Conservation (phyloP, 2,113 vertebrate genomes). For the Macquaria australasica region DNA sequence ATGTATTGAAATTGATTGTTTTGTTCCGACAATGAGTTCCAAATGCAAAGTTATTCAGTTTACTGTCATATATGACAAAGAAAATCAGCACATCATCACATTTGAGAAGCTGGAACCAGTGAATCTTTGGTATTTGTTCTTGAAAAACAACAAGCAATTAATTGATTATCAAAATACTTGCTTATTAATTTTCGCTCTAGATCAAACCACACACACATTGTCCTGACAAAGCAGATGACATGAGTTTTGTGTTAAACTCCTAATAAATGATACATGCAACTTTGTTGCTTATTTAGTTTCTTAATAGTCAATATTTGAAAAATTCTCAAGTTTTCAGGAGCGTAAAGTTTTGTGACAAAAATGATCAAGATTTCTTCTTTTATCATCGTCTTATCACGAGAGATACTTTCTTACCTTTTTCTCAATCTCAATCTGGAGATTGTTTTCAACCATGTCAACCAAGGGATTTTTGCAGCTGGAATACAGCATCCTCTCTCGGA, state of each 20-base stretch:
- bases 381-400: not conserved
- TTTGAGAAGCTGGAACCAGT: not conserved
- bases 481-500: constrained; percentile 97
- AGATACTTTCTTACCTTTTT: constrained; percentile 88
- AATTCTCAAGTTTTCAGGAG: not conserved
- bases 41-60: no score
- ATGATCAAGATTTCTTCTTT: not conserved
- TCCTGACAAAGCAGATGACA: no score
- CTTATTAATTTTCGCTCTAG: not conserved
- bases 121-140: not conserved
- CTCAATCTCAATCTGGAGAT: constrained; percentile 89
- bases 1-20: no score
- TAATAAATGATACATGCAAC: not conserved
- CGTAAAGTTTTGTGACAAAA: not conserved
- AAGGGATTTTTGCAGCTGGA: constrained; percentile 97
- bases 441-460: constrained; percentile 91
- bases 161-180: not conserved
- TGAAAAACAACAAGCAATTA: not conserved
- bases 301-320: not conserved
- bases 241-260: not conserved
- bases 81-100: not conserved
- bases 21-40: no score
- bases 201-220: not conserved
- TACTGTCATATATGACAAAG: no score
- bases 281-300: not conserved